phyloP scores from a whole-genome alignment of 2,113 vertebrate species.

The Protobothrops mucrosquamatus region DNA sequence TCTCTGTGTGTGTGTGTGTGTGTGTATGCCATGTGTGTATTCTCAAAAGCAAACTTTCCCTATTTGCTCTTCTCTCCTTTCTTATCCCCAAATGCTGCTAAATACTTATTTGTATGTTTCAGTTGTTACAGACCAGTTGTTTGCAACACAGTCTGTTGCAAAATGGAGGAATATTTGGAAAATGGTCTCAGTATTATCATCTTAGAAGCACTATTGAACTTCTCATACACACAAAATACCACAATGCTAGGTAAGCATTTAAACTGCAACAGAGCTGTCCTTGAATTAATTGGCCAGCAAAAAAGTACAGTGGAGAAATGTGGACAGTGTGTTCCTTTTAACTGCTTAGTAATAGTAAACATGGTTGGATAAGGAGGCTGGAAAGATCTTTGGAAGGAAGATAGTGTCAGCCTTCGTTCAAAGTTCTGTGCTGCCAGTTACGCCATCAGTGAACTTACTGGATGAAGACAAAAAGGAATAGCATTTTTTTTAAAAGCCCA shows the following conservation, averaged over 20 bases:
- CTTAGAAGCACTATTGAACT: neutral
- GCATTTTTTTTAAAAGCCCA: neutral
- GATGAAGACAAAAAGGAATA: slow-evolving; percentile 31
- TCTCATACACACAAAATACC: slow-evolving; percentile 17
- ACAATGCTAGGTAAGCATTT: slow-evolving; percentile 27
- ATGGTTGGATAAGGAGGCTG: neutral
- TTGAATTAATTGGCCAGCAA: neutral
- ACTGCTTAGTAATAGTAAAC: slow-evolving; percentile 26
- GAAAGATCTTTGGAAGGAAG: slow-evolving; percentile 24
- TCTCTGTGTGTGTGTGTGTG: slow-evolving; percentile 25
- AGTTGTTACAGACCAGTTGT: slow-evolving; percentile 10
- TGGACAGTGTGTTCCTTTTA: slow-evolving; percentile 15
- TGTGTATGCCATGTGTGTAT: slow-evolving; percentile 41
- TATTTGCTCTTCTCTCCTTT: neutral
- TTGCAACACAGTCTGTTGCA: slow-evolving; percentile 37
- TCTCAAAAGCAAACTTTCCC: slow-evolving; percentile 54
- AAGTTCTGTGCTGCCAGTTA: slow-evolving; percentile 42
- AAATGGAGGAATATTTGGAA: slow-evolving; percentile 33
- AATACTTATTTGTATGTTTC: slow-evolving; percentile 21
- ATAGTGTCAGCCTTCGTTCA: slow-evolving; percentile 23
- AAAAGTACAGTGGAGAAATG: neutral
- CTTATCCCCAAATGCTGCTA: slow-evolving; percentile 27
- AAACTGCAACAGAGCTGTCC: slow-evolving; percentile 22
- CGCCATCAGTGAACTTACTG: slow-evolving; percentile 43
- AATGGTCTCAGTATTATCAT: slow-evolving; percentile 3